A percentile compares a stretch with the other conserved stretches of the same genome.
phyloP scores from a whole-genome alignment of 2,888 invertebrate genomes.

The Drosophila monieri region DNA sequence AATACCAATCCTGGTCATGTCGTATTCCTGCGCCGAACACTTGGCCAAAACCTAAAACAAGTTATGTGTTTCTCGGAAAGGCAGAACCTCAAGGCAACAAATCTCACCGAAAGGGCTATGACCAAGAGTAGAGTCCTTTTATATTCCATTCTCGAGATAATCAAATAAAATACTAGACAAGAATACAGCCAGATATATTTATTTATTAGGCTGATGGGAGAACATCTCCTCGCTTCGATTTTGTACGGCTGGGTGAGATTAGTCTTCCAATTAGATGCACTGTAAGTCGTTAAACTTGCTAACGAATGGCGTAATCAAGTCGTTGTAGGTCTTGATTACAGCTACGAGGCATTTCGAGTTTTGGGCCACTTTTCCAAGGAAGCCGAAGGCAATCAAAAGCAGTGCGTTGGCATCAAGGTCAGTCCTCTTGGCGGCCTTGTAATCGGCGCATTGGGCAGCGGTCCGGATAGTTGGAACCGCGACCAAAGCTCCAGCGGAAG shows the following conservation, averaged over 20 bases:
- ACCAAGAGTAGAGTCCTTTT: background rate
- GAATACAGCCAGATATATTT: background rate
- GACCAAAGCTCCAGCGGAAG: background rate
- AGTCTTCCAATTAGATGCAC: slow-evolving; percentile 2
- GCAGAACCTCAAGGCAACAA: background rate
- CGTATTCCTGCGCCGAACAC: background rate
- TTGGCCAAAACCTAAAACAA: background rate
- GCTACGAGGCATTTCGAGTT: background rate
- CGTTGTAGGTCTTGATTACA: background rate
- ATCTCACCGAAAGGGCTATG: background rate
- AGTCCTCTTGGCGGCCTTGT: background rate
- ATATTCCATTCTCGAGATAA: background rate
- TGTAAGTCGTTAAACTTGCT: background rate
- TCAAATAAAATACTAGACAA: background rate
- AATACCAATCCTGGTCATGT: background rate
- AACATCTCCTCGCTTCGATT: background rate
- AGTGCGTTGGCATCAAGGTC: slow-evolving; percentile 1
- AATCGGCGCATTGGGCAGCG: background rate
- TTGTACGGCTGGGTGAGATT: background rate
- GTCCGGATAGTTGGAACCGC: background rate
- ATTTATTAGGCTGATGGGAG: background rate
- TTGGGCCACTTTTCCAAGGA: background rate
- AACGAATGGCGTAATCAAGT: background rate
- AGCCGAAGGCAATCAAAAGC: background rate
- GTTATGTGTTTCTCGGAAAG: background rate